Evolutionary conservation across 2,888 invertebrate species (phyloP), one percentile per base, ranked within the genome.

Genomic region (Formica aserva): DNA sequence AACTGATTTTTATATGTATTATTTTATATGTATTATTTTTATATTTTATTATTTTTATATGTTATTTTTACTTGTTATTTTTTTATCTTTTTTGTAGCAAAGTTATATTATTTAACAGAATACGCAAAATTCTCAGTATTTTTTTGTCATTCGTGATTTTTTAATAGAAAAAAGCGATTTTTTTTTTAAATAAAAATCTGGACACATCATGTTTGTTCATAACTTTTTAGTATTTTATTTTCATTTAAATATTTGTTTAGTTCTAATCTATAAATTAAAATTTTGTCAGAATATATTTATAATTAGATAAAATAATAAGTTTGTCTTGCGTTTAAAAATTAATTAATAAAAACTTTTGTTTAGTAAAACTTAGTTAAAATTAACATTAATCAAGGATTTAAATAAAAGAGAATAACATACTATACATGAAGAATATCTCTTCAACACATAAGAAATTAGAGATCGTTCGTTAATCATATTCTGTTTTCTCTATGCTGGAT

Each of bases 291-390:
- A 71, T 32, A 0, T 52, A 5, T 6, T 41, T 52, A n/a, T 0
- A 69, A 48, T n/a, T 71, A n/a, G 6, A 45, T n/a, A 11, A 45
- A 66, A 66, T 18, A n/a, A n/a, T 65, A 29, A 45, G 18, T 67
- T 45, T 11, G 0, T 45, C 48, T 48, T 3, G 13, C 13, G 11
- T 29, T 45, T 6, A 1, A 35, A 63, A 13, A 1, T 48, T 48
- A 69, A 48, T 69, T 22, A 4, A 11, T 9, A 0, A 26, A 41
- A 26, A 41, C 26, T 26, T 38, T 15, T 66, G 4, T 66, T 26
- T 1, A 66, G 15, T 22, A 26, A 26, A n/a, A 62, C 9, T 62
- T 1, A 65, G 38, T 22, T 15, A 38, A 18, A 6, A 41, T 8
- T 26, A 15, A 15, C 8, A 45, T 41, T 66, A 66, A 41, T 26